Base-by-base conservation (phyloP, 2,113 vertebrate genomes). In the Xiphophorus maculatus region DNA sequence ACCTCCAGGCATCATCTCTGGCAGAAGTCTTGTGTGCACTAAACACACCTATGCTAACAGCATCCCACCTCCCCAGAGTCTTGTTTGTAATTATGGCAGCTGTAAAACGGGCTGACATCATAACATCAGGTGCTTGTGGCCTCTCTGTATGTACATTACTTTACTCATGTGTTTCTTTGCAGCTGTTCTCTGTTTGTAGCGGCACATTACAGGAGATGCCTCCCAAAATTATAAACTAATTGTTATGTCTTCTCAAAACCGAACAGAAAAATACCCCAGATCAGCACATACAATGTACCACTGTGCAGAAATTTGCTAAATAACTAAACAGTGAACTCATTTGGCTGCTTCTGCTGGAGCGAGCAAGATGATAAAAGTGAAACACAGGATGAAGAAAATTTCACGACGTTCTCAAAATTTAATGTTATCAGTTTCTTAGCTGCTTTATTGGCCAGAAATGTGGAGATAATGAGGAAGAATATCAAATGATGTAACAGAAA, bases 31-130 rank as follows among this genome's bases (percentile, higher is more conserved):
- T 80, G 63, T 66, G 51, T 74, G 62, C 63, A 37, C 42, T 70
- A 70, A 80, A 79, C 75, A 74, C 66, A 81, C 71, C 64, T 72
- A 78, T 66, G 40, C 69, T 63, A 51, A 79, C 66, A 88, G 73
- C 76, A 74, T 88, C 72, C 66, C 83, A 87, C 84, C 79, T 76
- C 86, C 81, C 76, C 82, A 61, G 77, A 80, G 76, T 60, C 32
- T 68, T 75, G 74, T 74, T 84, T 91, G 83, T 92, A 91, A 90
- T 92, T 89, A 90, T 82, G 63, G 84, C 80, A 84, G 82, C 86
- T 80, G 79, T 92, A 90, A 91, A 92, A 87, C 82, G 76, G 82
- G 76, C 84, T 92, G 88, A 91, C 90, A 90, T 91, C 89, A 92
- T 89, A 64, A 74, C 83, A 65, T 77, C 63, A 70, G 69, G 87